phyloP scores from a whole-genome alignment of 2,797 vertebrate genomes.

The Megalops cyprinoides region DNA sequence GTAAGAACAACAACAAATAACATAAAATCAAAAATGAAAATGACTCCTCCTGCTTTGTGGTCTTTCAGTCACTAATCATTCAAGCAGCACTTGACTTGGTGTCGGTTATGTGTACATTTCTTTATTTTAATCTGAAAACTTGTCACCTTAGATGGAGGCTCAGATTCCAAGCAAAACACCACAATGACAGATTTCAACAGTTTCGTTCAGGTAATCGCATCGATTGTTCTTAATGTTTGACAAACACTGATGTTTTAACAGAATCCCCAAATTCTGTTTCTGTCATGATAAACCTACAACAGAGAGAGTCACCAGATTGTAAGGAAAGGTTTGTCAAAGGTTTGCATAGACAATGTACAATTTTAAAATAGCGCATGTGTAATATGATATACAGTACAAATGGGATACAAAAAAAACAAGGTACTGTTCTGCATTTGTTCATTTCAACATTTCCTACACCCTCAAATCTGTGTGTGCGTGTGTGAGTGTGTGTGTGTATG shows the following conservation, averaged over 20 bases:
- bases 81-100: background rate
- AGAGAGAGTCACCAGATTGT: constrained; percentile 40
- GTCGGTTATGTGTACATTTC: constrained; percentile 7
- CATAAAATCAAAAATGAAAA: no score
- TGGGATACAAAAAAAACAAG: constrained; percentile 37
- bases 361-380: constrained; percentile 43
- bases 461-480: constrained; percentile 23
- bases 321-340: constrained; percentile 35
- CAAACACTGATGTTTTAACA: constrained; percentile 3
- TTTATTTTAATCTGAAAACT: constrained; percentile 54
- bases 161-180: constrained; percentile 52
- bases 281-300: constrained; percentile 40
- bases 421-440: constrained; percentile 42
- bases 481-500: background rate
- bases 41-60: no score
- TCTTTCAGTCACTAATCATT: no score
- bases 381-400: constrained; percentile 38
- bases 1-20: no score
- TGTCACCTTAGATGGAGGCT: constrained; percentile 57
- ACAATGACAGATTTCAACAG: constrained; percentile 42
- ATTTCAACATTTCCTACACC: constrained; percentile 5
- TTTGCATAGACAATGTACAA: constrained; percentile 48
- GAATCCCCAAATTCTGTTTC: constrained; percentile 11
- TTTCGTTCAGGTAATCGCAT: constrained; percentile 14
- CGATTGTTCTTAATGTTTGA: background rate